These are phyloP conservation scores for Anthopleura sola DNA, from an alignment of 64 coral and sea anemone species.

Conservation along the genomic window DNA sequence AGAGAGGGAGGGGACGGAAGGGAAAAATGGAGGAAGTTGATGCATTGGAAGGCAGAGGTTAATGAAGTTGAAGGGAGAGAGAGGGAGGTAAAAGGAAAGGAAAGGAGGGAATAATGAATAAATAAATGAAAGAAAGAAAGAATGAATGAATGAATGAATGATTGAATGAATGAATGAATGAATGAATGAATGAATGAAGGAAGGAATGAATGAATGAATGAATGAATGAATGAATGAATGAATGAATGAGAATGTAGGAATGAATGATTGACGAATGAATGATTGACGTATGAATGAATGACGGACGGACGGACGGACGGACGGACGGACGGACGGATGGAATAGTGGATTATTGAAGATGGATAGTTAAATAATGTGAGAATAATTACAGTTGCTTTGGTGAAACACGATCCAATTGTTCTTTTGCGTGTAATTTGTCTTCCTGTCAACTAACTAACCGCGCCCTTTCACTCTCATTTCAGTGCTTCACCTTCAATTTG, in stretches of 20 bases:
- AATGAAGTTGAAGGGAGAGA: background rate
- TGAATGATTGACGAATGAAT: background rate
- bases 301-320: background rate
- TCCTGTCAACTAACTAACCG: background rate
- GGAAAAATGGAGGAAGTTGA: too few relatives aligned
- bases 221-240: background rate
- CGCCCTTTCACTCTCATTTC: background rate
- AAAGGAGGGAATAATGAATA: background rate
- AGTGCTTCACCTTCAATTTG: constrained; percentile 13
- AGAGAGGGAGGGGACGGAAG: too few relatives aligned
- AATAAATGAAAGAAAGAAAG: background rate
- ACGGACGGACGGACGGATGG: background rate
- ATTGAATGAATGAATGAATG: background rate
- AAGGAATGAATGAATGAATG: background rate
- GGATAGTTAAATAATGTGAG: too few relatives aligned
- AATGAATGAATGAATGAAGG: background rate
- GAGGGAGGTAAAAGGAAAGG: too few relatives aligned
- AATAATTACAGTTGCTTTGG: too few relatives aligned
- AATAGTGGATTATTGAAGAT: background rate
- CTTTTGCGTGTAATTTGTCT: too few relatives aligned
- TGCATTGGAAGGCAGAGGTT: too few relatives aligned
- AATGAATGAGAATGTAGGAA: background rate
- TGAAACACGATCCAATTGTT: background rate
- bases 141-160: background rate
- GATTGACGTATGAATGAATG: background rate